phyloP scores from a whole-genome alignment of 2,797 vertebrate species.

The Ctenochaetus hawaiiensis region DNA sequence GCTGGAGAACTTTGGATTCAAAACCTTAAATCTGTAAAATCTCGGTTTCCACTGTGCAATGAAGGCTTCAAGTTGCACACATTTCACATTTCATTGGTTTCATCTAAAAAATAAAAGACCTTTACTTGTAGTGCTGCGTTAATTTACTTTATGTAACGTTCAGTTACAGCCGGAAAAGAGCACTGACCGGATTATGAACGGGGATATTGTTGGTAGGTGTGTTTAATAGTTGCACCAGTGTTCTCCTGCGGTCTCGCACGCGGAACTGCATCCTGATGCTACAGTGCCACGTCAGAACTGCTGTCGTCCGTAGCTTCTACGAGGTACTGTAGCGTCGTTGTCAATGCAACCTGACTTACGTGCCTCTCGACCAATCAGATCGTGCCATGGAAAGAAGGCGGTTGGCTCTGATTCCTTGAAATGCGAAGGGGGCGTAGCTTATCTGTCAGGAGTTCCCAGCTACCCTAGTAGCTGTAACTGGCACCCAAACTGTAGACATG shows the following conservation, averaged over 20 bases:
- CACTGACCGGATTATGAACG: conserved; percentile 9
- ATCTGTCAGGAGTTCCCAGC: conserved; percentile 61
- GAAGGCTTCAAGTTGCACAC: too few species aligned
- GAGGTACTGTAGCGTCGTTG: background rate
- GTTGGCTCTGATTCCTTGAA: conserved; percentile 43
- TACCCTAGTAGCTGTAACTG: conserved; percentile 57
- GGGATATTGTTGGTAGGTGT: conserved; percentile 8
- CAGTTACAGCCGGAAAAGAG: background rate
- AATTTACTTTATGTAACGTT: too few species aligned
- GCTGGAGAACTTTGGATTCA: too few species aligned
- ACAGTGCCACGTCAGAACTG: conserved; percentile 81
- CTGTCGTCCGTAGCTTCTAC: conserved; percentile 37
- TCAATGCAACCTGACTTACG: conserved; percentile 54
- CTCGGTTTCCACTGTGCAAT: too few species aligned
- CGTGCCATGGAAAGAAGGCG: background rate
- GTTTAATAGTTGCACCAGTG: background rate
- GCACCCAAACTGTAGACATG: conserved; percentile 78
- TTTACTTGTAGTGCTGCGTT: too few species aligned
- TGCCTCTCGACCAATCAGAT: conserved; percentile 71
- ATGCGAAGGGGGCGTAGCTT: conserved; percentile 46
- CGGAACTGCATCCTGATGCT: conserved; percentile 72
- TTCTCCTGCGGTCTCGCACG: background rate
- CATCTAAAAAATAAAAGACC: too few species aligned
- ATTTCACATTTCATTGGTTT: too few species aligned
- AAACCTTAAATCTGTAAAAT: too few species aligned